phyloP scores from a whole-genome alignment of 2,888 invertebrate species.

The Melolontha melolontha region DNA sequence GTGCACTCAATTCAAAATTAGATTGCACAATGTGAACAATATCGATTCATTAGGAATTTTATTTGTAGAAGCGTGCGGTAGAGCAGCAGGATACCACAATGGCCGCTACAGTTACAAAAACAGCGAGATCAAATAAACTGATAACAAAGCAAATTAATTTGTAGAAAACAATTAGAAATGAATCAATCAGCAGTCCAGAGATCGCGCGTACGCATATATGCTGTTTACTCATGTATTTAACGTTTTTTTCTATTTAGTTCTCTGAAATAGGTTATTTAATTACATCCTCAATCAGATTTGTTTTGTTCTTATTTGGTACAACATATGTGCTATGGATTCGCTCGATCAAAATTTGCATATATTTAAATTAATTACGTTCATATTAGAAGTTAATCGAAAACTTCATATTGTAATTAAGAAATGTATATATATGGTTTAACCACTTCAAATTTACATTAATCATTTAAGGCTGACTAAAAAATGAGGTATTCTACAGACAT shows the following conservation, averaged over 20 bases:
- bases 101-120: background rate
- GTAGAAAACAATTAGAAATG: slow-evolving; percentile 20
- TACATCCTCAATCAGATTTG: slow-evolving; percentile 16
- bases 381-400: background rate
- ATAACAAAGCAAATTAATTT: slow-evolving; percentile 16
- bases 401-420: background rate
- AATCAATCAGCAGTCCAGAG: slow-evolving; percentile 17
- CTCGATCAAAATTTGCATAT: background rate
- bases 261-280: slow-evolving; percentile 22
- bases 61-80: background rate
- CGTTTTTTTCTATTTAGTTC: slow-evolving; percentile 1
- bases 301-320: slow-evolving; percentile 2
- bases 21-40: background rate
- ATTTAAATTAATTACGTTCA: background rate
- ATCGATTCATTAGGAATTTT: slow-evolving; percentile 1
- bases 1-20: too few species aligned
- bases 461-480: too few species aligned
- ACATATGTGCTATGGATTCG: background rate
- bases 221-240: slow-evolving; percentile 1
- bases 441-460: too few species aligned
- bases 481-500: too few species aligned
- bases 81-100: too few species aligned
- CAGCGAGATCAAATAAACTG: slow-evolving; percentile 12
- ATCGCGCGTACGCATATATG: background rate
- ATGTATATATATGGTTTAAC: too few species aligned